Evolutionary conservation across 2,797 vertebrate species (phyloP), one percentile per base, ranked within the genome.

Genomic region (Hirundo rustica): DNA sequence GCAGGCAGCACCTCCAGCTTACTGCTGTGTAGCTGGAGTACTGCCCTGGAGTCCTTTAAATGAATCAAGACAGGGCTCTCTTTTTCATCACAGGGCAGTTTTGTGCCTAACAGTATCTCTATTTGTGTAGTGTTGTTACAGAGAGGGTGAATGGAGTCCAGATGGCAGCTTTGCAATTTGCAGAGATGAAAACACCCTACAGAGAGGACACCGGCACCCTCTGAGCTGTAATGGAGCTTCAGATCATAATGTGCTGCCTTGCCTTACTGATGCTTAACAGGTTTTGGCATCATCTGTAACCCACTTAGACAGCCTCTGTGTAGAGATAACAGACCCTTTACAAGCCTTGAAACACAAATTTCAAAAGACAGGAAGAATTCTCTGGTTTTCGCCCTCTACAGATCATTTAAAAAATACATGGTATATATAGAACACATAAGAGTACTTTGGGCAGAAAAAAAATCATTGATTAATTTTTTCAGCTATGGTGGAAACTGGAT

Each of bases 91-190:
- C 47, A 60, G 55, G 84, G 29, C 10, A 36, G 16, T 83, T 40
- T 62, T 48, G 17, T 91, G 67, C 67, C 54, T 93, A 10, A 60
- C 93, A 87, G 60, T 77, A 26, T 77, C 76, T 64, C 25, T 20
- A 61, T 78, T 88, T 81, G 58, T 81, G 55, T 40, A 38, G 44
- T n/a, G 12, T 22, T 75, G 30, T 55, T 78, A 67, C 20, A 66
- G 44, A 73, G 60, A 65, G 13, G 21, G 32, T 80, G 85, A 95
- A 83, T 67, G 75, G 45, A 82, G 81, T 94, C 87, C 91, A 96
- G 87, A 94, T 91, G 92, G 57, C 64, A 91, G 61, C 65, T 94
- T 55, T 95, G 51, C 91, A 61, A 57, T 74, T 65, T 75, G 50
- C 75, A 80, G 75, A 70, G 78, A 53, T 57, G 38, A 85, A 73